These are phyloP conservation scores for Acanthopagrus latus DNA, from an alignment of 2,797 vertebrate genomes.

Conservation along the genomic window DNA sequence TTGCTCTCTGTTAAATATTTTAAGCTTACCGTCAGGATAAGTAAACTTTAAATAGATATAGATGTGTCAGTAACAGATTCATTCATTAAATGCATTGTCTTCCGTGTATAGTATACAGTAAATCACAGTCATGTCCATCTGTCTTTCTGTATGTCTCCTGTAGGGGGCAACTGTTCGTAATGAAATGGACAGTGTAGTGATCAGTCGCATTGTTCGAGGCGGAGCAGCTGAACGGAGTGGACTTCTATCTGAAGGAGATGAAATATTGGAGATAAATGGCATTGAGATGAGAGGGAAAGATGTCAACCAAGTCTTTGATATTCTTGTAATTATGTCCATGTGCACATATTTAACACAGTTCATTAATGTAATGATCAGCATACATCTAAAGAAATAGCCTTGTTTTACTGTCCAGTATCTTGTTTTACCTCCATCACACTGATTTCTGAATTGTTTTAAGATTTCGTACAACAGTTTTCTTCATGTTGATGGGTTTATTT, in stretches of 20 bases:
- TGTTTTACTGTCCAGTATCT: not conserved
- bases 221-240: slow-evolving; percentile 96
- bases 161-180: slow-evolving; percentile 98
- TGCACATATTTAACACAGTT: not conserved
- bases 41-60: not conserved
- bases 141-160: not conserved
- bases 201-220: slow-evolving; percentile 97
- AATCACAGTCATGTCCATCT: not conserved
- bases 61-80: no score
- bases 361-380: not conserved
- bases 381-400: no score
- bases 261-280: slow-evolving; percentile 97
- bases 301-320: slow-evolving; percentile 98
- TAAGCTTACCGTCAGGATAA: not conserved
- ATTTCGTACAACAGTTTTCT: not conserved
- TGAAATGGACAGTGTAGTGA: slow-evolving; percentile 97
- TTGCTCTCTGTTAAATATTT: not conserved
- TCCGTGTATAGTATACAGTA: not conserved
- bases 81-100: not conserved
- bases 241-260: slow-evolving; percentile 95
- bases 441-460: not conserved
- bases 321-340: slow-evolving; percentile 88
- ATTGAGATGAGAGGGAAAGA: slow-evolving; percentile 97
- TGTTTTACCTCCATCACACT: not conserved
- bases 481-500: not conserved